A percentile compares a stretch with the other conserved stretches of the same genome.
Conservation (phyloP, 1,140 invertebrate genomes). For the Ceratosolen solmsi region DNA sequence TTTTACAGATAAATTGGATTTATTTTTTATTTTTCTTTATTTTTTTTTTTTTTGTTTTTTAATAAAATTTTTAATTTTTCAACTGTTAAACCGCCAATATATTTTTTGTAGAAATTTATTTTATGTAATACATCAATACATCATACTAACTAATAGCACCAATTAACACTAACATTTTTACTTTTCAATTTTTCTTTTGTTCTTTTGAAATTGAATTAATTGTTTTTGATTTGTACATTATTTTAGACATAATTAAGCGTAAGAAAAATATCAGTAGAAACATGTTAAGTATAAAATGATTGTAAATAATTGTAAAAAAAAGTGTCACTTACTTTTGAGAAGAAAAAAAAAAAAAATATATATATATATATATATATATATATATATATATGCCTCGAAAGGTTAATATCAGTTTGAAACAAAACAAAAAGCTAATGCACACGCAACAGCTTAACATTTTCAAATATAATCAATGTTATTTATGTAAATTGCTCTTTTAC, state of each 20-base stretch:
- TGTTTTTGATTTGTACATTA: background rate
- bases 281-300: no score
- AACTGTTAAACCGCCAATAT: background rate
- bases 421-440: background rate
- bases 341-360: no score
- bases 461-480: no score
- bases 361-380: no score
- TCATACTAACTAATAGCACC: no score
- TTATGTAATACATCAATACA: background rate
- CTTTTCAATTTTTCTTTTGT: background rate
- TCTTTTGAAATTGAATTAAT: background rate
- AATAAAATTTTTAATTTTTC: slow-evolving; percentile 1
- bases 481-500: no score
- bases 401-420: background rate
- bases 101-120: background rate
- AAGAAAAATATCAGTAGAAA: background rate
- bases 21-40: no score
- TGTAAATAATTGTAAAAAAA: no score
- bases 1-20: background rate
- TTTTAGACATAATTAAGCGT: background rate
- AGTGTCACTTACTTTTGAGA: background rate
- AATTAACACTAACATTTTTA: no score
- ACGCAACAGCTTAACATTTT: no score
- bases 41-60: no score
- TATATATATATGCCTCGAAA: background rate